Conservation (phyloP, 1,140 invertebrate species). For the Brachionus sp. region DNA sequence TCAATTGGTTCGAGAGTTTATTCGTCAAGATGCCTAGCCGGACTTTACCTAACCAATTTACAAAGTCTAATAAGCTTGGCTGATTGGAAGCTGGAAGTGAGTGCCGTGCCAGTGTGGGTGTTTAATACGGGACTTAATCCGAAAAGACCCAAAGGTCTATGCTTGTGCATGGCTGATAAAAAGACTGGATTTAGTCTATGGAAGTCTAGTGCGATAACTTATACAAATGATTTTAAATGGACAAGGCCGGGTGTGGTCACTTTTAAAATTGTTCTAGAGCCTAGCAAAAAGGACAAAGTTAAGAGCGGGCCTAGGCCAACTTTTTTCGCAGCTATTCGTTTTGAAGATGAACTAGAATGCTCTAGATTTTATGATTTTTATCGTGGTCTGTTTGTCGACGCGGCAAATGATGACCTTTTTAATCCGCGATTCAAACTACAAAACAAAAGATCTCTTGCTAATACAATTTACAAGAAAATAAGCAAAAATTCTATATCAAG, state of each 20-base stretch:
- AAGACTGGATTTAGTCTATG: slow-evolving; percentile 40
- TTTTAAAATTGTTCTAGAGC: slow-evolving; percentile 6
- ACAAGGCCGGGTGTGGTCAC: slow-evolving; percentile 25
- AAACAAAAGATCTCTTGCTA: not conserved
- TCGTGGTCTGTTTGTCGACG: slow-evolving; percentile 3
- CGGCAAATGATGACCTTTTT: slow-evolving; percentile 21
- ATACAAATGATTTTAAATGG: slow-evolving; percentile 38
- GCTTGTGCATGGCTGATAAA: slow-evolving; percentile 16
- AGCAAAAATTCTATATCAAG: slow-evolving; percentile 42
- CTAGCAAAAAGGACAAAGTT: not conserved
- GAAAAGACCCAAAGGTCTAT: slow-evolving; percentile 22
- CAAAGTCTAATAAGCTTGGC: not conserved
- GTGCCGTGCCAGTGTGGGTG: slow-evolving; percentile 34
- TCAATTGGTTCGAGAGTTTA: slow-evolving; percentile 16
- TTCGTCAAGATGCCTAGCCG: not conserved
- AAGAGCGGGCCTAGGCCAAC: not conserved
- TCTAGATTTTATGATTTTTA: slow-evolving; percentile 43
- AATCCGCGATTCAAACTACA: slow-evolving; percentile 17
- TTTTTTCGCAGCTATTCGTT: not conserved
- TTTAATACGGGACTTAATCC: slow-evolving; percentile 42
- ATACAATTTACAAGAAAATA: not conserved
- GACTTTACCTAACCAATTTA: slow-evolving; percentile 15
- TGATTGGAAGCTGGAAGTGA: slow-evolving; percentile 8
- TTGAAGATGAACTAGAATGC: slow-evolving; percentile 32
- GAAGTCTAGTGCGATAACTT: not conserved